These are phyloP conservation scores for Hylaeus anthracinus DNA, from an alignment of 1,140 invertebrate genomes.

Conservation along the genomic window DNA sequence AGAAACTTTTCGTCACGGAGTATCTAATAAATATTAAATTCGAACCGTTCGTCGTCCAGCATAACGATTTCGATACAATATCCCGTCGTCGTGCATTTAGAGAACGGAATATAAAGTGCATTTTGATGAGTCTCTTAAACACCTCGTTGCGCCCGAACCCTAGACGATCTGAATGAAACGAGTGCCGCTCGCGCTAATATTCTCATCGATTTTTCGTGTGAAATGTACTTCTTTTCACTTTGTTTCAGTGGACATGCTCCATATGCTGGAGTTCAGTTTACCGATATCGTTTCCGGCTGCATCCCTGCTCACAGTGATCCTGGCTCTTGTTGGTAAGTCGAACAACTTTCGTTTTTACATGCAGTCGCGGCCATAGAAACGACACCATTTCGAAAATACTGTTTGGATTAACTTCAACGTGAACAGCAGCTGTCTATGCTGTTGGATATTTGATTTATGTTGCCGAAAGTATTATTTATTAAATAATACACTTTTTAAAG, in stretches of 20 bases:
- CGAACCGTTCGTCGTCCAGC: slow-evolving; percentile 45
- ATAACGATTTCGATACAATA: slow-evolving; percentile 57
- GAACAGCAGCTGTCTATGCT: too few relatives aligned
- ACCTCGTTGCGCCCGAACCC: background rate
- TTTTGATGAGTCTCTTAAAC: slow-evolving; percentile 7
- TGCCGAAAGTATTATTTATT: too few relatives aligned
- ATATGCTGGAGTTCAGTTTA: slow-evolving; percentile 98
- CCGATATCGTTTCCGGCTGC: slow-evolving; percentile 96
- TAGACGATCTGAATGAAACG: background rate
- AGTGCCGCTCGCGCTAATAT: background rate
- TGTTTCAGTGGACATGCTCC: slow-evolving; percentile 95
- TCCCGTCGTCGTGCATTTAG: background rate
- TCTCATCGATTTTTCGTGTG: slow-evolving; percentile 24
- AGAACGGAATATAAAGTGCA: background rate
- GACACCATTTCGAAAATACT: too few relatives aligned
- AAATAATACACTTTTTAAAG: too few relatives aligned
- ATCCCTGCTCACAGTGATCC: slow-evolving; percentile 96
- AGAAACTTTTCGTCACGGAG: slow-evolving; percentile 51
- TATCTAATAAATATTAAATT: slow-evolving; percentile 68
- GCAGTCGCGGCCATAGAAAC: too few relatives aligned
- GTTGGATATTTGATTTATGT: too few relatives aligned
- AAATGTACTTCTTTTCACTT: slow-evolving; percentile 66
- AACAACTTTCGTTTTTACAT: background rate
- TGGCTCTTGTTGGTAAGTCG: slow-evolving; percentile 97
- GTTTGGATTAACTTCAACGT: too few relatives aligned